These are phyloP conservation scores for Phymastichus coffea DNA, from an alignment of 1,140 invertebrate genomes.

Conservation along the genomic window DNA sequence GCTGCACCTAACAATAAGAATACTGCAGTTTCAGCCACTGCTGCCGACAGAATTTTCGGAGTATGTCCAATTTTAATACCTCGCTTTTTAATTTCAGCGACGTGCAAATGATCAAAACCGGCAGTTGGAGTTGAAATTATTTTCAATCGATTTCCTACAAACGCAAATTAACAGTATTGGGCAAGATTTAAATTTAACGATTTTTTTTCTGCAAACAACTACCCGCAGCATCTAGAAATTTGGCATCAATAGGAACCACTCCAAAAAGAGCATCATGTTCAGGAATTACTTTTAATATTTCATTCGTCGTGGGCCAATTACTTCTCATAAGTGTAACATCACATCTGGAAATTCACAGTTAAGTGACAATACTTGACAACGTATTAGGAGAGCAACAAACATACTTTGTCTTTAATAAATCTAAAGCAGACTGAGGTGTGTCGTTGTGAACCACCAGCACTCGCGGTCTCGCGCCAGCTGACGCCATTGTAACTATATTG, in stretches of 20 bases:
- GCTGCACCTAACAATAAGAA: slow-evolving; percentile 73
- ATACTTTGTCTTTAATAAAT: slow-evolving; percentile 1
- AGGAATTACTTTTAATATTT: background rate
- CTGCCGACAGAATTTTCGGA: slow-evolving; percentile 73
- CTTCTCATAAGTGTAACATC: background rate
- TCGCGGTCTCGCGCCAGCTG: background rate
- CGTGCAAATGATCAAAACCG: slow-evolving; percentile 74
- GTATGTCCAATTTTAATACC: slow-evolving; percentile 78
- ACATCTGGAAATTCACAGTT: background rate
- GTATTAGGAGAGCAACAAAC: too few species aligned
- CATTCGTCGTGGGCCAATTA: background rate
- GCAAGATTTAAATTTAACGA: background rate
- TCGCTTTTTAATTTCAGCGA: slow-evolving; percentile 64
- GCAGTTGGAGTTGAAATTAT: slow-evolving; percentile 74
- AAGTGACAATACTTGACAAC: too few species aligned
- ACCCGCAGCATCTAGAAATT: slow-evolving; percentile 14
- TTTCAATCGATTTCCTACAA: slow-evolving; percentile 63
- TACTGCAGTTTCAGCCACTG: slow-evolving; percentile 83
- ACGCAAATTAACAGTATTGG: background rate
- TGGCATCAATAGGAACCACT: background rate
- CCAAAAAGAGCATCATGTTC: slow-evolving; percentile 12
- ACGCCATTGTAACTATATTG: too few species aligned
- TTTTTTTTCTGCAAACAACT: too few species aligned
- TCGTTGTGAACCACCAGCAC: background rate
- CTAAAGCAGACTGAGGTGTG: background rate